phyloP scores from a whole-genome alignment of 2,113 vertebrate genomes.

The Clupea harengus region DNA sequence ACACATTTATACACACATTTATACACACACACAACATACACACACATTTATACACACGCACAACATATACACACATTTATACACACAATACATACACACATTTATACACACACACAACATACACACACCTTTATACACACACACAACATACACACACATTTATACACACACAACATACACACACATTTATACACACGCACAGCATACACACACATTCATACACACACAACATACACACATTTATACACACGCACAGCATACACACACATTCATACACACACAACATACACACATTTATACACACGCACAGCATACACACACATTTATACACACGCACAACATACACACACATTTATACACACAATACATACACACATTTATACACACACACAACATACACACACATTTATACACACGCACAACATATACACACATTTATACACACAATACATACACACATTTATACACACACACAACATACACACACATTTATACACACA shows the following conservation, averaged over 20 bases:
- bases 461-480: neutral
- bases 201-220: too few relatives aligned
- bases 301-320: too few relatives aligned
- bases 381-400: neutral
- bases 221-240: neutral
- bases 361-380: neutral
- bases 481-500: neutral
- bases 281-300: too few relatives aligned
- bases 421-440: neutral
- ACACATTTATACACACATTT: neutral
- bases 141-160: neutral
- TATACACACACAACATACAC: neutral
- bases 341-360: neutral
- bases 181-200: neutral
- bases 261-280: too few relatives aligned
- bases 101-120: neutral
- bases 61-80: neutral
- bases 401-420: neutral
- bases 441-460: neutral
- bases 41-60: neutral
- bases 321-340: neutral
- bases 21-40: neutral
- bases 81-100: neutral
- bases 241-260: too few relatives aligned
- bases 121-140: neutral